Base-by-base conservation (phyloP, 64 coral and sea anemone genomes). In the Porites australiensis region DNA sequence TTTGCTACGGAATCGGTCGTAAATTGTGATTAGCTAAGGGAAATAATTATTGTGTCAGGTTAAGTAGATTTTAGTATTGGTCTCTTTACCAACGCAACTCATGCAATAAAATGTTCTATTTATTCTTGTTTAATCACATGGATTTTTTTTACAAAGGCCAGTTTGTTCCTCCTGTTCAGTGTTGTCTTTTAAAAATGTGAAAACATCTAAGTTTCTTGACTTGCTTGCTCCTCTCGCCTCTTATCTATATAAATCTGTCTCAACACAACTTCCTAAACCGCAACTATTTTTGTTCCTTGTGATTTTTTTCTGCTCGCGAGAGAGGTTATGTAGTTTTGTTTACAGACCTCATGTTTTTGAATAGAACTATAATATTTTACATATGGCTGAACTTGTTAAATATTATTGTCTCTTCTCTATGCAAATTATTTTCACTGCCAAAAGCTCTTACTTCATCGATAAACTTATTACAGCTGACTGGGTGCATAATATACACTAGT, bases 101-200 rank as follows among this genome's bases (percentile, higher is more conserved):
- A 22, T 84, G 61, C 63, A 84, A 84, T 67, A 67, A 68, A 68
- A 7, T 50, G 13, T 37, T 8, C 14, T n/a, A 48, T 37, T 37
- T 37, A 37, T n/a, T 82, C 58, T 27, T 63, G 58, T 63, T 82
- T 82, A 43, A 82, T 82, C 79, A 82, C 58, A 82, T 82, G 79
- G 79, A 13, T 8, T 82, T 19, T 37, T 37, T 18, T 13, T 64
- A 37, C 16, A 64, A 65, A 18, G 43, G 43, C 50, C 15, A 82
- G 22, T 82, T 78, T 78, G 4, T 10, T 54, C 75, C 57, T 78
- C 18, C 75, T 57, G 75, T 78, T 19, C 10, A 8, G 11, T 21
- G 19, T 11, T 37, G 27, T 37, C 27, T 37, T 37, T 37, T 64
- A 63, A 63, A 3, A 10, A 60, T 3, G 23, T 4, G 2, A 0